Conservation (phyloP, 2,888 invertebrate genomes). For the Euphydryas editha region DNA sequence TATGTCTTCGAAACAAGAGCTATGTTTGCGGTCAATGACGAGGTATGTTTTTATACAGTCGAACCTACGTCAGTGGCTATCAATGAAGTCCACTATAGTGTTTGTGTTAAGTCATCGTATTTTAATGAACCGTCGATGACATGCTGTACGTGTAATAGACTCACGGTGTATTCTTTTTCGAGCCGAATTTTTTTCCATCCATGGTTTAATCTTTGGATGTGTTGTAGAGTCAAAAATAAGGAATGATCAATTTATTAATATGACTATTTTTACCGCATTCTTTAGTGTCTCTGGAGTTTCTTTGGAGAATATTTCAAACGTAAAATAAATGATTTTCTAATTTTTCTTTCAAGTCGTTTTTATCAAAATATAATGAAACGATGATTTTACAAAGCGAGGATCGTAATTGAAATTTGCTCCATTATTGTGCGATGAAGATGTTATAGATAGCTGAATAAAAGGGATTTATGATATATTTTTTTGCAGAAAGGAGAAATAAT, state of each 20-base stretch:
- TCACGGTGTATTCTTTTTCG: constrained; percentile 80
- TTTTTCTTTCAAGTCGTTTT: neutral
- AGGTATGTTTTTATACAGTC: constrained; percentile 62
- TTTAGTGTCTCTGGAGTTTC: constrained; percentile 52
- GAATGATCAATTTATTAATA: constrained; percentile 55
- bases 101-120: constrained; percentile 83
- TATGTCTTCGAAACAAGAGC: constrained; percentile 53
- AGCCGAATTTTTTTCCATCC: constrained; percentile 72
- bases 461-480: neutral
- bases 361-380: constrained; percentile 8
- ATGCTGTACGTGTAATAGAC: constrained; percentile 82
- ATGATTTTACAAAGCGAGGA: neutral
- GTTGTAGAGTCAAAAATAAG: constrained; percentile 57
- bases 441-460: neutral
- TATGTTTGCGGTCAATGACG: constrained; percentile 48
- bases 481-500: neutral
- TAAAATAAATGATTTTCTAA: neutral
- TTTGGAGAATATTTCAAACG: constrained; percentile 1
- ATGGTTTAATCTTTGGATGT: constrained; percentile 64
- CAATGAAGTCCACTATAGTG: constrained; percentile 82
- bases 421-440: neutral
- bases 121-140: constrained; percentile 84
- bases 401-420: neutral
- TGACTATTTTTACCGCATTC: constrained; percentile 58
- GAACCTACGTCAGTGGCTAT: constrained; percentile 80